Percentiles rank a stretch among this genome's conserved stretches.
phyloP scores from a whole-genome alignment of 2,888 invertebrate genomes.

The Yponomeuta cagnagella region DNA sequence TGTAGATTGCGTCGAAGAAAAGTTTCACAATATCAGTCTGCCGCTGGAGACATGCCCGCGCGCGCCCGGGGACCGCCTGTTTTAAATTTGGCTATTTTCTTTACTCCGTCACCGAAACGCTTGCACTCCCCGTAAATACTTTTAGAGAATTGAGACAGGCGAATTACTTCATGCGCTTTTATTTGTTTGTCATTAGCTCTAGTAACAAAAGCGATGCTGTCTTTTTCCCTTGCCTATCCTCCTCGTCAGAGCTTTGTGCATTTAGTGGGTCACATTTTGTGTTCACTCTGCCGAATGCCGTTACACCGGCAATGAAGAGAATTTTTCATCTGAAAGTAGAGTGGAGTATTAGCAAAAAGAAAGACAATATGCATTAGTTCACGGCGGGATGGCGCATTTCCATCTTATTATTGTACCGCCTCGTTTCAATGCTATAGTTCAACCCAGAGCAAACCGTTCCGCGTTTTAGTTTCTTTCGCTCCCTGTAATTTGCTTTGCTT shows the following conservation, averaged over 20 bases:
- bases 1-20: conserved; percentile 71
- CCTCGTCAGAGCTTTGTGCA: not conserved
- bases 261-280: not conserved
- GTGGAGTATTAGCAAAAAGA: not conserved
- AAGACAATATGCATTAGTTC: conserved; percentile 36
- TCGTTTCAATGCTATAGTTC: conserved; percentile 67
- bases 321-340: not conserved
- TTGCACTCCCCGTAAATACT: not conserved
- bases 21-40: conserved; percentile 71
- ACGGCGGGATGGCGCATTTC: conserved; percentile 51
- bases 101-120: conserved; percentile 40
- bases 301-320: not conserved
- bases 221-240: not conserved
- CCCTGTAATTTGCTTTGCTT: conserved; percentile 55
- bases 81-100: conserved; percentile 59
- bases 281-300: not conserved
- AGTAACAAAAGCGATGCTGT: not conserved
- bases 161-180: not conserved
- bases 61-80: conserved; percentile 46
- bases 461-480: conserved; percentile 57
- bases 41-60: conserved; percentile 41
- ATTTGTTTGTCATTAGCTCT: not conserved
- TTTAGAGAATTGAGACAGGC: not conserved
- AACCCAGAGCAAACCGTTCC: conserved; percentile 47
- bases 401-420: conserved; percentile 60